phyloP scores from a whole-genome alignment of 2,888 invertebrate genomes.

The Xanthostigma xanthostigma region DNA sequence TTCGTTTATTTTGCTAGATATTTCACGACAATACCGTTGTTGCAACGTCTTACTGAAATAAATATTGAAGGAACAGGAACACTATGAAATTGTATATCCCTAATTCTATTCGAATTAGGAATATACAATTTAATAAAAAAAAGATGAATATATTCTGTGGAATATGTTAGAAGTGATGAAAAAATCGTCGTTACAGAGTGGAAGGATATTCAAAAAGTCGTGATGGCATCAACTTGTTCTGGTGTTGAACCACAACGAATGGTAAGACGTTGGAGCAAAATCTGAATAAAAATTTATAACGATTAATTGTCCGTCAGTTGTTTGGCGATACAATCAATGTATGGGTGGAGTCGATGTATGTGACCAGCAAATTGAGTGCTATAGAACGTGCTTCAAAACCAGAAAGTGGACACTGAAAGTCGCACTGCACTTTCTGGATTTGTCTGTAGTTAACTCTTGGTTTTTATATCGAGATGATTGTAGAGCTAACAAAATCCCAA shows the following conservation, averaged over 20 bases:
- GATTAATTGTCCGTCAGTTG: conserved; percentile 17
- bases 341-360: conserved; percentile 19
- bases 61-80: conserved; percentile 13
- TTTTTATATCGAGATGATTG: conserved; percentile 13
- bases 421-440: conserved; percentile 13
- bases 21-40: conserved; percentile 6
- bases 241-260: conserved; percentile 14
- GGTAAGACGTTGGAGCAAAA: conserved; percentile 13
- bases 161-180: conserved; percentile 12
- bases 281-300: conserved; percentile 8
- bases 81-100: too few species aligned
- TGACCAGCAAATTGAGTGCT: conserved; percentile 18
- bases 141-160: conserved; percentile 13
- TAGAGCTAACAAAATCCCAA: conserved; percentile 3
- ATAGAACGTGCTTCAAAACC: conserved; percentile 17
- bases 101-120: conserved; percentile 9
- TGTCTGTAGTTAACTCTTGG: conserved; percentile 15
- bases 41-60: not conserved
- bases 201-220: conserved; percentile 18
- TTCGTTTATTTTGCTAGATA: conserved; percentile 13
- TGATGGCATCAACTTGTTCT: conserved; percentile 15
- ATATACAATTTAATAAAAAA: conserved; percentile 14
- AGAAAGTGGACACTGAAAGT: conserved; percentile 20
- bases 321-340: conserved; percentile 17
- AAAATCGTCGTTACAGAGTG: conserved; percentile 17